Conservation (phyloP, 2,113 vertebrate species). For the Oncorhynchus mykiss region DNA sequence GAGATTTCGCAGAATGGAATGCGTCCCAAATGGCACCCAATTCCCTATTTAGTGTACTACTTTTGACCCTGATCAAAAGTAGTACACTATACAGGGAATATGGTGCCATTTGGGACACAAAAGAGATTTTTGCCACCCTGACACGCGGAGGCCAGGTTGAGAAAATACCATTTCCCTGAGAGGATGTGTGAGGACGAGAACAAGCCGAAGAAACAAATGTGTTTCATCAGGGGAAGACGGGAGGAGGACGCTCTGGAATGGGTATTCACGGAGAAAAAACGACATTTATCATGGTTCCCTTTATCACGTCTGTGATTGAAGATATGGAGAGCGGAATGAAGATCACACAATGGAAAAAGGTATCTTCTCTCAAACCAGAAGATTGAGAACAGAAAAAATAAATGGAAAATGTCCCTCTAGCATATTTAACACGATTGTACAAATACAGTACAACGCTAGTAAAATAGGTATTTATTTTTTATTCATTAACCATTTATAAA, state of each 20-base stretch:
- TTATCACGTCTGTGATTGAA: neutral
- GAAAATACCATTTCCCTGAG: neutral
- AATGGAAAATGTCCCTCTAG: neutral
- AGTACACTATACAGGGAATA: too few relatives aligned
- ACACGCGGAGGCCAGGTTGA: too few relatives aligned
- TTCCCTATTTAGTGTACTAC: neutral
- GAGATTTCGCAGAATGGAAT: neutral
- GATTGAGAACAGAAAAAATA: neutral
- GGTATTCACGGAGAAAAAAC: neutral
- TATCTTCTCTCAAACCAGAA: neutral
- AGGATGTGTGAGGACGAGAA: neutral
- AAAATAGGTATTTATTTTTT: neutral
- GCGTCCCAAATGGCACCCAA: too few relatives aligned
- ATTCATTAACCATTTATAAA: neutral
- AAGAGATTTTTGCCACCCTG: too few relatives aligned
- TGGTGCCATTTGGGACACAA: too few relatives aligned
- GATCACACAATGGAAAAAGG: neutral
- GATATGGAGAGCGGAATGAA: neutral
- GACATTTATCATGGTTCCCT: neutral
- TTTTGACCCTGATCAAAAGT: neutral
- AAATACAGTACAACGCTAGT: too few relatives aligned
- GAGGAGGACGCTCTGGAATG: neutral
- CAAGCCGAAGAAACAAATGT: neutral
- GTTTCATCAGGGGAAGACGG: neutral
- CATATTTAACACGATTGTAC: neutral